A percentile compares a stretch with the other conserved stretches of the same genome.
Evolutionary conservation across 1,140 invertebrate species (phyloP).

Genomic region (Paralvinella palmiformis): DNA sequence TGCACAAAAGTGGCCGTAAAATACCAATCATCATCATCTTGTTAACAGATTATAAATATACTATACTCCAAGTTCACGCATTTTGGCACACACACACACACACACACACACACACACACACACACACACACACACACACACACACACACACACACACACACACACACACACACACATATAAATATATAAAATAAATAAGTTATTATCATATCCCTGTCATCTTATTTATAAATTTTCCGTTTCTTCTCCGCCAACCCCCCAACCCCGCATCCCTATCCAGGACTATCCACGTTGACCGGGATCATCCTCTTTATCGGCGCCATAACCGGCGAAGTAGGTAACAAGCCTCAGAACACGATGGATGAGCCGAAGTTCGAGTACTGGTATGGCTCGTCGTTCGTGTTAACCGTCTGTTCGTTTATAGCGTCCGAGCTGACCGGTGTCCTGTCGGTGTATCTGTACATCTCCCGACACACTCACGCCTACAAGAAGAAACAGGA

Average conservation of each 20-base stretch:
- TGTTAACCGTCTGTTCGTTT: slow-evolving; percentile 47
- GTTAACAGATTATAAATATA: no score
- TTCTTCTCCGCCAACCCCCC: not conserved
- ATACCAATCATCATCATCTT: no score
- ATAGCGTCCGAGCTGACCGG: slow-evolving; percentile 44
- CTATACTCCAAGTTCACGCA: no score
- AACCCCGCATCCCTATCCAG: slow-evolving; percentile 23
- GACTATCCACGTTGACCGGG: slow-evolving; percentile 43
- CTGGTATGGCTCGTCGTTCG: slow-evolving; percentile 46
- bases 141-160: no score
- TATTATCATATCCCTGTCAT: no score
- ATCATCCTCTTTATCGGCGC: slow-evolving; percentile 48
- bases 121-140: no score
- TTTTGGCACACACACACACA: no score
- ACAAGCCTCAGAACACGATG: slow-evolving; percentile 35
- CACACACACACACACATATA: no score
- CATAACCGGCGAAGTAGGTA: slow-evolving; percentile 48
- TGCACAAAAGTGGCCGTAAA: no score
- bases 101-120: no score
- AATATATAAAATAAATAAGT: no score
- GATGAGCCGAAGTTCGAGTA: slow-evolving; percentile 41
- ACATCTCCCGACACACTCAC: slow-evolving; percentile 46
- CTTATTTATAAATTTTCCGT: no score
- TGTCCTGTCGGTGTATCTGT: slow-evolving; percentile 48
- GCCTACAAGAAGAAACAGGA: slow-evolving; percentile 42